Percentiles rank a stretch among this genome's conserved stretches.
phyloP scores from a whole-genome alignment of 2,888 invertebrate species.

The Sphaerophoria taeniata region DNA sequence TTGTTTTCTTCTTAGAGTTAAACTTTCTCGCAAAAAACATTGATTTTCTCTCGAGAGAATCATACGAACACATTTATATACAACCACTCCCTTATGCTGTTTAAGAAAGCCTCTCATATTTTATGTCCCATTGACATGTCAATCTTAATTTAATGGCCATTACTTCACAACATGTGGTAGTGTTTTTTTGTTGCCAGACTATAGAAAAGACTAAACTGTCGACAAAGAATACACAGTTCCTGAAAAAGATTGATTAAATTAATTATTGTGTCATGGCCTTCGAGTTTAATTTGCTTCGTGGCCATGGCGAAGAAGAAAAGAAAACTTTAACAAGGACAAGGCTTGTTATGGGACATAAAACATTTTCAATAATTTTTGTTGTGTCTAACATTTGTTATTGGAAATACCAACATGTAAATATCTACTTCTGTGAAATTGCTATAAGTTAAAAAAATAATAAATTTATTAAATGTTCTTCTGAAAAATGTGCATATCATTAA shows the following conservation, averaged over 20 bases:
- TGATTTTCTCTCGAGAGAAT: neutral
- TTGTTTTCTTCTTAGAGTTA: neutral
- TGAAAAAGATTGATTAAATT: neutral
- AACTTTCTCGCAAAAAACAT: neutral
- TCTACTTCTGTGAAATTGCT: no score
- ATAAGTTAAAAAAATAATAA: no score
- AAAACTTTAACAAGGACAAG: neutral
- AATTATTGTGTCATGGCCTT: neutral
- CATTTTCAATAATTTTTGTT: no score
- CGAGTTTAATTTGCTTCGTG: no score
- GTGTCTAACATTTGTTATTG: no score
- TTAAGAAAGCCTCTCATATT: neutral
- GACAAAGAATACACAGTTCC: neutral
- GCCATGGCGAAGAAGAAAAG: no score
- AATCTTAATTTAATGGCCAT: constrained; percentile 31
- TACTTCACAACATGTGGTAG: constrained; percentile 4
- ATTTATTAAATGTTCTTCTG: no score
- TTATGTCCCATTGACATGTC: constrained; percentile 6
- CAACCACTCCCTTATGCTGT: constrained; percentile 25
- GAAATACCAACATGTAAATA: no score
- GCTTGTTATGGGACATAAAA: neutral
- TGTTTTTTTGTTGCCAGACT: neutral
- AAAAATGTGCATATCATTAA: no score
- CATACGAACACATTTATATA: neutral
- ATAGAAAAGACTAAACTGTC: neutral